Evolutionary conservation across 2,797 vertebrate genomes (phyloP).

Genomic region (Stomatorhinus walkeri): DNA sequence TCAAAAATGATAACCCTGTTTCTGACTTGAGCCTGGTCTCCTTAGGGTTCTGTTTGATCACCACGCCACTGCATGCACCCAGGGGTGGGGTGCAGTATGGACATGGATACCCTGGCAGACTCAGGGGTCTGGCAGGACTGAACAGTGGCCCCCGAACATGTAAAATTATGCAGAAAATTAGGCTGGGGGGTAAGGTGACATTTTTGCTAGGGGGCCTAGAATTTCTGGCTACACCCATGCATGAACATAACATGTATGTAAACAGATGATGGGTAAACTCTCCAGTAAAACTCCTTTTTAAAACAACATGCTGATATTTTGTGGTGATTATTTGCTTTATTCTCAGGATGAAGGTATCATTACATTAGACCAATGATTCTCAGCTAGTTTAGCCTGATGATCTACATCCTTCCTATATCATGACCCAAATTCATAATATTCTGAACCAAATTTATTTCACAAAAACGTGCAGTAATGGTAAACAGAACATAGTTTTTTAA

Average conservation of each 20-base stretch:
- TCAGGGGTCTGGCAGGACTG: background rate
- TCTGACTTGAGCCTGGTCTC: background rate
- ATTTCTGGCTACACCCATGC: background rate
- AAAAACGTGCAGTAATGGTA: background rate
- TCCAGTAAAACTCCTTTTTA: background rate
- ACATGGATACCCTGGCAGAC: background rate
- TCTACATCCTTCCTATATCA: background rate
- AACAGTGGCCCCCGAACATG: background rate
- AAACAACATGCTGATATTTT: background rate
- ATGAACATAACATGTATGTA: background rate
- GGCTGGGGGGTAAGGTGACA: background rate
- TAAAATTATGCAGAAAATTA: background rate
- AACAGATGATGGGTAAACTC: background rate
- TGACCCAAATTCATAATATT: background rate
- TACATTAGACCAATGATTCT: background rate
- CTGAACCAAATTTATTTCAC: background rate
- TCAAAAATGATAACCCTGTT: background rate
- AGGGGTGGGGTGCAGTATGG: background rate
- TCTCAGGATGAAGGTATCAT: background rate
- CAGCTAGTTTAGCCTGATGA: background rate
- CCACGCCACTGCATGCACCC: background rate
- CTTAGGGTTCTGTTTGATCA: background rate
- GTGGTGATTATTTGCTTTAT: background rate
- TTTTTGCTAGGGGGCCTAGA: background rate
- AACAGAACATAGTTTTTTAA: background rate